Evolutionary conservation across 2,888 invertebrate genomes (phyloP).

Genomic region (Epistrophe grossulariae): DNA sequence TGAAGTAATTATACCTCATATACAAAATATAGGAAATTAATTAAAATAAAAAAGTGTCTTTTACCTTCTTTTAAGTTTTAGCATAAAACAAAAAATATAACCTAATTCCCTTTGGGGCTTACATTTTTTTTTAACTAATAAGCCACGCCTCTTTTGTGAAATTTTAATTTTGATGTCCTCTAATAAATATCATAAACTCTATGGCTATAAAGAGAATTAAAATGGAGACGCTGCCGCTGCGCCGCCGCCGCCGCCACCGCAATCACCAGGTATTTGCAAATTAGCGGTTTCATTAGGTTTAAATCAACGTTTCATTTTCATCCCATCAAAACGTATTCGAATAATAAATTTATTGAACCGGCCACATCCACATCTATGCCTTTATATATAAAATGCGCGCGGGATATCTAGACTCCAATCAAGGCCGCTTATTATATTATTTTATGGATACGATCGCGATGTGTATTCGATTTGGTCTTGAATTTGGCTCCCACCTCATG

Average conservation of each 20-base stretch:
- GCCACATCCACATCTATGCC: background rate
- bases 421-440: conserved; percentile 68
- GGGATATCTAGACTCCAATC: conserved; percentile 52
- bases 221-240: background rate
- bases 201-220: background rate
- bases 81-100: too few relatives aligned
- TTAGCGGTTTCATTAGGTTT: conserved; percentile 69
- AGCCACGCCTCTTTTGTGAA: background rate
- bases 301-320: conserved; percentile 72
- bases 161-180: background rate
- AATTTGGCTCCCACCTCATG: conserved; percentile 72
- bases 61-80: too few relatives aligned
- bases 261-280: conserved; percentile 39
- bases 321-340: conserved; percentile 58
- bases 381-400: background rate
- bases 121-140: background rate
- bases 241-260: background rate
- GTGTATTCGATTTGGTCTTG: conserved; percentile 68
- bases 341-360: conserved; percentile 29
- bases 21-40: too few relatives aligned
- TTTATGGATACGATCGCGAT: conserved; percentile 38
- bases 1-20: too few relatives aligned
- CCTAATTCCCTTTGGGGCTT: background rate
- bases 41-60: too few relatives aligned
- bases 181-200: background rate